Evolutionary conservation across 2,797 vertebrate species (phyloP).

Genomic region (Phaenicophaeus curvirostris): DNA sequence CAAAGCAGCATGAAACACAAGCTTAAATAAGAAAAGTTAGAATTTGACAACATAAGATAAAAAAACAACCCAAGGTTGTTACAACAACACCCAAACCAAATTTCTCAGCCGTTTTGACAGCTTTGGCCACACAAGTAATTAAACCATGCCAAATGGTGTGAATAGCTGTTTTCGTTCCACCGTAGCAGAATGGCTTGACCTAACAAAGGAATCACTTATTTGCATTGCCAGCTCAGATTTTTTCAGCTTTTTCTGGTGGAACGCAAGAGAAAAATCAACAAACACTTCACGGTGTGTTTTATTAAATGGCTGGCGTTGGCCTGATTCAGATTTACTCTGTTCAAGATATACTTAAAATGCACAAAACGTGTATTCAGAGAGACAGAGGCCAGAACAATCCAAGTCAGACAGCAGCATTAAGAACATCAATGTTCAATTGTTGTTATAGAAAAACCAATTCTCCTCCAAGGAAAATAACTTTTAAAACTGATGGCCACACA

Average conservation of each 20-base stretch:
- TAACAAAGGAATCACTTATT: conserved; percentile 21
- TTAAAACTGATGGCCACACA: conserved; percentile 11
- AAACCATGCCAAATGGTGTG: conserved; percentile 22
- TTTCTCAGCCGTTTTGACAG: conserved; percentile 5
- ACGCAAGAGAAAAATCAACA: not conserved
- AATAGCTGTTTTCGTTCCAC: conserved; percentile 30
- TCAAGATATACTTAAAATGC: conserved; percentile 4
- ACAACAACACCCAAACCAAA: conserved; percentile 13
- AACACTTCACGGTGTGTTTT: not conserved
- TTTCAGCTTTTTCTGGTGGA: not conserved
- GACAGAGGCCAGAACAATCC: not conserved
- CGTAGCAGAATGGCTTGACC: not conserved
- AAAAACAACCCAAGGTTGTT: not conserved
- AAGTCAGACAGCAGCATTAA: conserved; percentile 12
- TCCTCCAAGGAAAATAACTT: conserved; percentile 38
- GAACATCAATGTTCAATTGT: conserved; percentile 5
- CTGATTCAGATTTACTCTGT: conserved; percentile 16
- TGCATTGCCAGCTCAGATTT: not conserved
- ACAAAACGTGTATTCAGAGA: conserved; percentile 32
- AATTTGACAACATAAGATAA: not conserved
- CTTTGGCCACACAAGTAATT: conserved; percentile 43
- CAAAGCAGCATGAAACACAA: not conserved
- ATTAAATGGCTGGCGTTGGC: not conserved
- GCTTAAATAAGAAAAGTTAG: not conserved
- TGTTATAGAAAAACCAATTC: not conserved